A percentile compares a stretch with the other conserved stretches of the same genome.
These are phyloP conservation scores for Amphimallon solstitiale DNA, from an alignment of 2,888 invertebrate species.

Conservation along the genomic window DNA sequence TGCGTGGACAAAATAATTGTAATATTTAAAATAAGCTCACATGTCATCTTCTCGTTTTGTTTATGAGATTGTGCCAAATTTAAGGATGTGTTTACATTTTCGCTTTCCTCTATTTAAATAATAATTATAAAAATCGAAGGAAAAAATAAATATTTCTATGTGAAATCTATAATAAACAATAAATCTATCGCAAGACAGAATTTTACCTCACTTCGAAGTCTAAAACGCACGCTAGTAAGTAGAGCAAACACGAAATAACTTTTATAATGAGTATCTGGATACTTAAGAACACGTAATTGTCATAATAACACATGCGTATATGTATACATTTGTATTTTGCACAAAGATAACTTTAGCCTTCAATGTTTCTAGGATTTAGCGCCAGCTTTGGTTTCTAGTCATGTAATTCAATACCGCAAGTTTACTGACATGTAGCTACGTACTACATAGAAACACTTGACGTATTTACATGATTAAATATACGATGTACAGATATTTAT, in stretches of 20 bases:
- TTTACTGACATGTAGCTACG: conserved; percentile 19
- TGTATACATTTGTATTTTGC: not conserved
- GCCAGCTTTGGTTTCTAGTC: conserved; percentile 29
- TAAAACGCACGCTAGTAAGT: too few species aligned
- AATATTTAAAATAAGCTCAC: conserved; percentile 12
- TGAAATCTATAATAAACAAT: too few species aligned
- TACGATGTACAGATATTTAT: too few species aligned
- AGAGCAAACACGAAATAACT: too few species aligned
- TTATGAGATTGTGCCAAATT: conserved; percentile 23
- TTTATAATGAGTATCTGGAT: not conserved
- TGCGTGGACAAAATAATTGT: too few species aligned
- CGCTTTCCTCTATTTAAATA: not conserved
- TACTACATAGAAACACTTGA: conserved; percentile 23
- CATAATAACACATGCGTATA: conserved; percentile 10
- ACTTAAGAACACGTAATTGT: conserved; percentile 1
- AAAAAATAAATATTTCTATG: not conserved
- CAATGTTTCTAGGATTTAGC: conserved; percentile 23
- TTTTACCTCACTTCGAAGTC: too few species aligned
- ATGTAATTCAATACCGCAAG: conserved; percentile 7
- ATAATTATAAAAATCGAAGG: conserved; percentile 3
- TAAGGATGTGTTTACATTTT: conserved; percentile 21
- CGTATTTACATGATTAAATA: conserved; percentile 21
- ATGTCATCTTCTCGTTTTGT: conserved; percentile 12
- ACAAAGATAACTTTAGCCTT: conserved; percentile 26
- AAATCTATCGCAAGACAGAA: too few species aligned